Base-by-base conservation (phyloP, 2,113 vertebrate species). In the Grallaria varia region DNA sequence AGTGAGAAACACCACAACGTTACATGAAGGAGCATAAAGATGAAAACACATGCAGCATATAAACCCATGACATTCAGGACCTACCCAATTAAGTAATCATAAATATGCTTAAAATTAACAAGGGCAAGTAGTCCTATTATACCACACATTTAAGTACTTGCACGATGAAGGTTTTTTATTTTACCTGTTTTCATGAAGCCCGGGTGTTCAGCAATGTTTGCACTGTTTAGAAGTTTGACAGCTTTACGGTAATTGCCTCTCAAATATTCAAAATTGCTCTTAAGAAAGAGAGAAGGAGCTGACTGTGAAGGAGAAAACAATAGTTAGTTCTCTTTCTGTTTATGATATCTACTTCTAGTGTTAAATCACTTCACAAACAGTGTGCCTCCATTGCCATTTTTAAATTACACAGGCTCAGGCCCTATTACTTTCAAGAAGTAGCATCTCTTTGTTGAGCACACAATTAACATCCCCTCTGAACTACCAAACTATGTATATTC, bases 201-300 rank as follows among this genome's bases (percentile, higher is more conserved):
- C 50, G 99, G 99, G 91, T 99, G 99, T 78, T 99, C 99, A 58
- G 99, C 98, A 60, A 99, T 99, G 97, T 99, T 99, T 84, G 99
- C 99, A 94, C 99, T 99, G 96, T 99, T 99, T 66, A 99, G 87
- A 37, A 99, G 98, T 96, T 99, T 99, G 86, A 99, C 99, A 3
- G 99, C 99, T 98, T 99, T 99, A 56, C 99, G 98, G 91, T 99
- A 99, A 98, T 99, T 99, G 96, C 99, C 99, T 96, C 99, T 98
- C 97, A 99, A 97, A 97, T 99, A 99, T 83, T 99, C 99, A 98
- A 99, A 99, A 96, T 99, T 99, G 96, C 99, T 99, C 97, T 99
- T 99, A 75, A 99, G 98, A 97, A 99, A 99, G 16, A 99, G 98
- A 44, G 99, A 99, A 49, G 99, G 98, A 24, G 99, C 98, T 91